Evolutionary conservation across 2,797 vertebrate species (phyloP).

Genomic region (Setipinna tenuifilis): DNA sequence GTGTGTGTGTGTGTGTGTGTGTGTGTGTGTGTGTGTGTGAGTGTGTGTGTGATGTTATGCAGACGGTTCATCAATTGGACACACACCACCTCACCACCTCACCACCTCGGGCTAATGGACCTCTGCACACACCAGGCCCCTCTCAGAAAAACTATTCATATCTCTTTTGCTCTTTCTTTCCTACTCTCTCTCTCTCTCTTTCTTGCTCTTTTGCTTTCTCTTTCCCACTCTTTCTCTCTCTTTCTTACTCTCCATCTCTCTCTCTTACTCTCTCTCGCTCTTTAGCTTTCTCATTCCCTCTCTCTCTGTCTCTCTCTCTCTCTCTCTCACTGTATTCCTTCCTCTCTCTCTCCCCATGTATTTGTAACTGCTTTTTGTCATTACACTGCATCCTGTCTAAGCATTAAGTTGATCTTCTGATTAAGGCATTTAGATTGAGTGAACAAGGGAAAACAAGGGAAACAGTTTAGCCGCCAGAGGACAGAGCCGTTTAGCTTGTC

Average conservation of each 20-base stretch:
- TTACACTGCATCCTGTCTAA: neutral
- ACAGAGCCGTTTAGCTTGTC: neutral
- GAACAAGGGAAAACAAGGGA: neutral
- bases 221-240: neutral
- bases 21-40: conserved; percentile 38
- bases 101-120: conserved; percentile 58
- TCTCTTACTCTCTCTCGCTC: neutral
- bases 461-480: neutral
- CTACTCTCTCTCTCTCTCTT: neutral
- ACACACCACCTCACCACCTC: conserved; percentile 56
- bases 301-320: neutral
- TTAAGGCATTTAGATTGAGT: conserved; percentile 12
- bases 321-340: too few species aligned
- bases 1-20: conserved; percentile 4
- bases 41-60: conserved; percentile 31
- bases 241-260: neutral
- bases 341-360: neutral
- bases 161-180: neutral
- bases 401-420: conserved; percentile 11
- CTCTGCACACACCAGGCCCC: conserved; percentile 15
- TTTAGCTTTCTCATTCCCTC: neutral
- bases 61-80: conserved; percentile 58
- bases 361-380: neutral
- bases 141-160: neutral
- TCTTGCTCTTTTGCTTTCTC: too few species aligned